A percentile compares a stretch with the other conserved stretches of the same genome.
Evolutionary conservation across 2,113 vertebrate genomes (phyloP).

Genomic region (Andinoacara biseriatus): DNA sequence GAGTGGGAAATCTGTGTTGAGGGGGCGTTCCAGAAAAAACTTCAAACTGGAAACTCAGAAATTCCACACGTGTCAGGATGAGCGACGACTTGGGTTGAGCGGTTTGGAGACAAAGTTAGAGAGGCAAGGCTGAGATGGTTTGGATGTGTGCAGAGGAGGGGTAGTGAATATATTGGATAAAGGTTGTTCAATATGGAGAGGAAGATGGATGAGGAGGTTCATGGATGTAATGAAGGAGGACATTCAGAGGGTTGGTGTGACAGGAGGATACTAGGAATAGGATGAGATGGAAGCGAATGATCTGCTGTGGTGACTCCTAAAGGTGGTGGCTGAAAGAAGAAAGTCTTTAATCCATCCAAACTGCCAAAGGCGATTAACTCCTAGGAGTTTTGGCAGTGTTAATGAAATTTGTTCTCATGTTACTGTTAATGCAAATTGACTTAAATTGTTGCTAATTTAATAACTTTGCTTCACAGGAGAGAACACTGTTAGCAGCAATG

Average conservation of each 20-base stretch:
- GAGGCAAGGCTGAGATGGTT: background rate
- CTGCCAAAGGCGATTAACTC: background rate
- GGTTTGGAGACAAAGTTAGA: background rate
- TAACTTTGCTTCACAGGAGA: background rate
- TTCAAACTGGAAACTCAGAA: too few relatives aligned
- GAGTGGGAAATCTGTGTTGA: too few relatives aligned
- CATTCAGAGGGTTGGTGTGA: background rate
- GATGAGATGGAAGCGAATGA: background rate
- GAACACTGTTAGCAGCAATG: conserved; percentile 51
- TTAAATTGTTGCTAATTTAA: background rate
- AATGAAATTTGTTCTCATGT: background rate
- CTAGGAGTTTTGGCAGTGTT: background rate
- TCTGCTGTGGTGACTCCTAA: background rate
- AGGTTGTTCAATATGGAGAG: background rate
- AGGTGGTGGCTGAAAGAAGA: background rate
- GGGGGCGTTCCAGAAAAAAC: too few relatives aligned
- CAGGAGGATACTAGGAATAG: background rate
- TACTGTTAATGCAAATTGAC: background rate
- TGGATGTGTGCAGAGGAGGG: background rate
- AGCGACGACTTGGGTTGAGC: too few relatives aligned
- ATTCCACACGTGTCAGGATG: too few relatives aligned
- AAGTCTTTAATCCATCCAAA: background rate
- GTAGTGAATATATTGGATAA: background rate
- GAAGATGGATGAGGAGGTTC: background rate
- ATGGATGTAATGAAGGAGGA: background rate